Percentiles rank a stretch among this genome's conserved stretches.
These are phyloP conservation scores for Peromyscus californicus DNA, from an alignment of 2,113 vertebrate genomes.

Conservation along the genomic window DNA sequence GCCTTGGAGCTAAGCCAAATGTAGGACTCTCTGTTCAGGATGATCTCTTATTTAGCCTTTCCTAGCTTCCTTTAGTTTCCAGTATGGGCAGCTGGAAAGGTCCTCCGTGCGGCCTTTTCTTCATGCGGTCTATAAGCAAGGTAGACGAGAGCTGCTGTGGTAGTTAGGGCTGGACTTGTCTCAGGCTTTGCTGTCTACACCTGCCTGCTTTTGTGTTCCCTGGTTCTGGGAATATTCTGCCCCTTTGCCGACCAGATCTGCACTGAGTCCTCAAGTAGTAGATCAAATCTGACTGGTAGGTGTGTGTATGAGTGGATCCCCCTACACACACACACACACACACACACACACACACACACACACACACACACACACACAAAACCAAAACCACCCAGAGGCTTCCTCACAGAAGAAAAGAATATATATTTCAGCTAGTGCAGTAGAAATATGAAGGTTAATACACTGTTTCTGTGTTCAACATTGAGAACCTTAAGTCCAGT, in stretches of 20 bases:
- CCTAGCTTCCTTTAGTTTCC: background rate
- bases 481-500: background rate
- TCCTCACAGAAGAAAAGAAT: too few species aligned
- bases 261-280: background rate
- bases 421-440: rapidly evolving
- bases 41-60: background rate
- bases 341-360: too few species aligned
- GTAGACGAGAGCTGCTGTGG: background rate
- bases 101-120: background rate
- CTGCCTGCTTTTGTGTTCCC: background rate
- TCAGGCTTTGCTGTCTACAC: background rate
- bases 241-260: background rate
- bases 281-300: background rate
- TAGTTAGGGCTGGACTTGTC: background rate
- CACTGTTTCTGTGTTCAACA: background rate
- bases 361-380: background rate
- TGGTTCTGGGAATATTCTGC: background rate
- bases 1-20: background rate
- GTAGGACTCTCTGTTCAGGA: background rate
- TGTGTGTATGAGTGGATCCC: background rate
- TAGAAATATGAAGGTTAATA: background rate
- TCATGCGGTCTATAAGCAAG: background rate
- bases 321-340: background rate
- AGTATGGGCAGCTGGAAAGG: rapidly evolving
- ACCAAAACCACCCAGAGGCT: background rate